phyloP scores from a whole-genome alignment of 2,888 invertebrate species.

The Acrocyrtus sp. region DNA sequence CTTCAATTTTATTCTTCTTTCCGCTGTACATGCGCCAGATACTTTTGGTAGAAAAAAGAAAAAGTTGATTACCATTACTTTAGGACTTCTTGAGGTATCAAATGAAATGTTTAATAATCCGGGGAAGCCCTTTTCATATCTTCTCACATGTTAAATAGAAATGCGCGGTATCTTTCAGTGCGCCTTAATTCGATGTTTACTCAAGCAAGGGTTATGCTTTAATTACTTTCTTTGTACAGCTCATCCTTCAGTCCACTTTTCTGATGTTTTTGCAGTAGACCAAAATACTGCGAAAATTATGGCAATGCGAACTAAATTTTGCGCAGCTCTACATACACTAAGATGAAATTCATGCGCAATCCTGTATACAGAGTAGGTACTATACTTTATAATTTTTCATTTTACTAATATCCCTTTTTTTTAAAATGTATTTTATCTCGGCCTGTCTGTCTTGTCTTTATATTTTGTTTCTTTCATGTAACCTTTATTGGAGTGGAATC shows the following conservation, averaged over 20 bases:
- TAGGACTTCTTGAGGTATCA: background rate
- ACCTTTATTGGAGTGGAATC: background rate
- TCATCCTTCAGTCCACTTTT: no score
- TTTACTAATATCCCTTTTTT: no score
- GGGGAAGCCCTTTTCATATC: background rate
- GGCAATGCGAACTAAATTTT: no score
- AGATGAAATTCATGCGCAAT: no score
- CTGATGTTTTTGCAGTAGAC: background rate
- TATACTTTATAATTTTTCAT: background rate
- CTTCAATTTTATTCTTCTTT: background rate
- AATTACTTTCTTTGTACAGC: no score
- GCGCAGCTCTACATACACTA: background rate
- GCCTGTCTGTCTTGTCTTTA: background rate
- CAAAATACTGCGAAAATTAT: no score
- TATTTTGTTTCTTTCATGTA: background rate
- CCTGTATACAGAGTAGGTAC: no score
- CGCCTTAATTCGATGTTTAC: background rate
- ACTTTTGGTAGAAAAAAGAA: background rate
- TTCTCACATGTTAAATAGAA: no score
- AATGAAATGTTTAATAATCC: background rate
- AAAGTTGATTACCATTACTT: background rate
- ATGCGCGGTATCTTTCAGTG: background rate
- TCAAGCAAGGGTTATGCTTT: no score
- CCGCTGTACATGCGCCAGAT: background rate
- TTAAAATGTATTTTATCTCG: background rate